Evolutionary conservation across 2,797 vertebrate species (phyloP), one percentile per base, ranked within the genome.

Genomic region (Pseudocheirus occidentalis): DNA sequence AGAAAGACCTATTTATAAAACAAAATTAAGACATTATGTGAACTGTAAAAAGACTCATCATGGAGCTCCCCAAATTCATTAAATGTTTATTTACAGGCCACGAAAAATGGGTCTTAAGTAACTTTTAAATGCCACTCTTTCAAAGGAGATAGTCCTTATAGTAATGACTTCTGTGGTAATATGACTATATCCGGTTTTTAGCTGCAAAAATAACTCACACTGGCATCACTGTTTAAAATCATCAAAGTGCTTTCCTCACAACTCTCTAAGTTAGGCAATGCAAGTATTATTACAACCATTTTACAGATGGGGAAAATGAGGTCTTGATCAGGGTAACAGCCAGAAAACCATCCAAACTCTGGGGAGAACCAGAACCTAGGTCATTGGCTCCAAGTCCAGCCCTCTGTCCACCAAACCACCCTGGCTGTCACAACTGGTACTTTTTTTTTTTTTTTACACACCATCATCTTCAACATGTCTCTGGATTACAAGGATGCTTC

Each of bases 31-130:
- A 87, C 93, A 16, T 59, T 73, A 95, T 62, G 50, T 59, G 91
- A 97, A 89, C 27, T 94, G 56, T 28, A 94, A 94, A 95, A 29
- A 56, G 95, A 66, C 93, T 46, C 10, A 87, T 56, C 91, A 93
- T 58, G 92, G 54, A 95, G 92, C 59, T 55, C 55, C 40, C 21
- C 40, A 87, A 73, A 87, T 50, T 87, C 5, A 87, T 46, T 87
- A 87, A 87, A 27, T 50, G 40, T 87, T 46, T 87, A 87, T 46
- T 87, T 87, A 10, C n/a, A 81, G 16, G 66, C 21, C n/a, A 46
- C 14, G 21, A 27, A 21, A 87, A 87, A 87, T 5, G 29, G n/a
- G n/a, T 81, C 21, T 81, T 81, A 40, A 24, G 24, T 46, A 21
- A 81, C 7, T 81, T 46, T 81, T 81, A 81, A 46, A 46, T 24